phyloP scores from a whole-genome alignment of 2,113 vertebrate species.

The Oxygymnocypris stewartii region DNA sequence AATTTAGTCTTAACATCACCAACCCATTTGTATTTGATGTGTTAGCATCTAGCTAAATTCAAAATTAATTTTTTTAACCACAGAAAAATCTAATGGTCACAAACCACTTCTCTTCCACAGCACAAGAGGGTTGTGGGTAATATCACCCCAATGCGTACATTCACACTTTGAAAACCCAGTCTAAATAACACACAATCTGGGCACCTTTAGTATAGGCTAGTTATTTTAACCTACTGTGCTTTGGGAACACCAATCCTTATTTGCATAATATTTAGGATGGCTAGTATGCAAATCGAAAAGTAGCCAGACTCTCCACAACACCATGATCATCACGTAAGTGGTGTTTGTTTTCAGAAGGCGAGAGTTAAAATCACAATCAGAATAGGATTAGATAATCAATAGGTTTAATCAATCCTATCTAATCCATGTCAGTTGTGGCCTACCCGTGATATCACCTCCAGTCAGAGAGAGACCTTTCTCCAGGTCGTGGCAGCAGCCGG shows the following conservation, averaged over 20 bases:
- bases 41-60: background rate
- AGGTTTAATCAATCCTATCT: conserved; percentile 13
- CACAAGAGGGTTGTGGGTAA: background rate
- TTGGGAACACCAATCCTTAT: background rate
- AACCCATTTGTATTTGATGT: background rate
- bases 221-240: background rate
- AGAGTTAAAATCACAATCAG: conserved; percentile 34
- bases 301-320: background rate
- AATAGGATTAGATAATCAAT: conserved; percentile 36
- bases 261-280: conserved; percentile 9
- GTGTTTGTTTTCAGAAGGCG: background rate
- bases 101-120: background rate
- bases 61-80: background rate
- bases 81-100: background rate
- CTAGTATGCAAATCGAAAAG: background rate
- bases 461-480: conserved; percentile 33
- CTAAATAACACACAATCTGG: background rate
- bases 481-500: conserved; percentile 13
- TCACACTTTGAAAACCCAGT: background rate
- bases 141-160: background rate
- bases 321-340: background rate
- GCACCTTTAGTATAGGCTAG: background rate
- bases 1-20: background rate
- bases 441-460: conserved; percentile 30
- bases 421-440: conserved; percentile 21